Conservation (phyloP, 1,140 invertebrate genomes). For the Neodiprion lecontei region DNA sequence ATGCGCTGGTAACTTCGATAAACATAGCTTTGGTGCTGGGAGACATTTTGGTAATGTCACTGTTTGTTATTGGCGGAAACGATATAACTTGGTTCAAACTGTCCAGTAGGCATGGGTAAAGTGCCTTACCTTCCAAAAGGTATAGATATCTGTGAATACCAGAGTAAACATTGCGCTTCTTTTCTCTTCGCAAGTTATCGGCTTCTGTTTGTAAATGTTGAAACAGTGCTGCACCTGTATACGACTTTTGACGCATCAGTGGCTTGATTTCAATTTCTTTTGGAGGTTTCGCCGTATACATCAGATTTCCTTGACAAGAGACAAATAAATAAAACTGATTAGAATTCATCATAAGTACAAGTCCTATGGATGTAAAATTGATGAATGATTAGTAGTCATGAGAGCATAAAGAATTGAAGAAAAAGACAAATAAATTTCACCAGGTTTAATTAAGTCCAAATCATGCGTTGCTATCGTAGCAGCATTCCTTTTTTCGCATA, state of each 20-base stretch:
- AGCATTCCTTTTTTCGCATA: constrained; percentile 78
- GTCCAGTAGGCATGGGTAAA: constrained; percentile 76
- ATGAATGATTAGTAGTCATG: neutral
- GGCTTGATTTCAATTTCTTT: constrained; percentile 70
- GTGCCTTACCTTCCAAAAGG: constrained; percentile 74
- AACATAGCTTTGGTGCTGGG: constrained; percentile 71
- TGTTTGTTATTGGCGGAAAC: constrained; percentile 85
- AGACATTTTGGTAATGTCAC: constrained; percentile 78
- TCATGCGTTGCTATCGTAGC: constrained; percentile 88
- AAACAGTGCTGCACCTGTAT: constrained; percentile 72
- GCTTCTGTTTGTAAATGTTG: constrained; percentile 75
- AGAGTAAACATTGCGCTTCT: constrained; percentile 80
- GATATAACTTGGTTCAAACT: constrained; percentile 72
- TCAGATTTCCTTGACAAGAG: constrained; percentile 62
- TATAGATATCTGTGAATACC: constrained; percentile 85
- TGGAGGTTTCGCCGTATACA: constrained; percentile 72
- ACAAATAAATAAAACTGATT: neutral
- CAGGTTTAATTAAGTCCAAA: constrained; percentile 66
- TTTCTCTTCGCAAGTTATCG: constrained; percentile 76
- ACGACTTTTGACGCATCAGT: constrained; percentile 66
- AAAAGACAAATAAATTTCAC: constrained; percentile 42
- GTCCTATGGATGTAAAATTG: constrained; percentile 30
- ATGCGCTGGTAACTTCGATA: constrained; percentile 79
- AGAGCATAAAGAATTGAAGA: constrained; percentile 13
- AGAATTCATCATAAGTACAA: constrained; percentile 16